These are phyloP conservation scores for Rachycentron canadum DNA, from an alignment of 2,797 vertebrate genomes.

Conservation along the genomic window DNA sequence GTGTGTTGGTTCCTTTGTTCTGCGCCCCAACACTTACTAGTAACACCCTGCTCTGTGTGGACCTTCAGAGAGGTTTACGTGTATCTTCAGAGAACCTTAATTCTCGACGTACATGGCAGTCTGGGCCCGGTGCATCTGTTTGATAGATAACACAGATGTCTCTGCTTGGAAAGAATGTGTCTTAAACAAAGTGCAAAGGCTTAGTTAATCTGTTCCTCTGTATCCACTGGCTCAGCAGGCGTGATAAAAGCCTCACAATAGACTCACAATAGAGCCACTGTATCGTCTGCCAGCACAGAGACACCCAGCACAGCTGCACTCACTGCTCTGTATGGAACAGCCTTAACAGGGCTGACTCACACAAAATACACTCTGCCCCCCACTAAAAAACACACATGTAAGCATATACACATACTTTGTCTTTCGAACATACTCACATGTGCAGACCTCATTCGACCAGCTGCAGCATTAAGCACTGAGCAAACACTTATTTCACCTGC, in stretches of 20 bases:
- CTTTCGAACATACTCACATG: background rate
- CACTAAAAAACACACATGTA: slow-evolving; percentile 3
- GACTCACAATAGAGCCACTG: slow-evolving; percentile 65
- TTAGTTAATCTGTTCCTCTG: slow-evolving; percentile 59
- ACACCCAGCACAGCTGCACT: slow-evolving; percentile 68
- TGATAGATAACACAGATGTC: slow-evolving; percentile 14
- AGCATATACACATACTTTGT: slow-evolving; percentile 11
- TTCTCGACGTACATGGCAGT: background rate
- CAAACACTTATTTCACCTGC: slow-evolving; percentile 48
- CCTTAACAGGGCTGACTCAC: slow-evolving; percentile 35
- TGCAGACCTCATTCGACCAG: slow-evolving; percentile 26
- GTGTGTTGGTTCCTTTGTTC: background rate
- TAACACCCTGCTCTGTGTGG: background rate
- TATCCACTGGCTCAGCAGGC: slow-evolving; percentile 60
- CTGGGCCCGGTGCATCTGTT: slow-evolving; percentile 15
- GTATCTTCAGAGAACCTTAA: background rate
- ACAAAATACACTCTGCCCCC: slow-evolving; percentile 25
- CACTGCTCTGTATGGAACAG: slow-evolving; percentile 17
- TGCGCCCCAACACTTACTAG: background rate
- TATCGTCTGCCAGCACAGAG: slow-evolving; percentile 52
- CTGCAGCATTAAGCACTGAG: slow-evolving; percentile 37
- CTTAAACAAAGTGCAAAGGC: slow-evolving; percentile 59
- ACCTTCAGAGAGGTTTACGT: background rate
- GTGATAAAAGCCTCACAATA: slow-evolving; percentile 54
- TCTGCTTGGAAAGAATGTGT: slow-evolving; percentile 47